These are phyloP conservation scores for Propithecus coquereli DNA, from an alignment of 2,113 vertebrate genomes.

Conservation along the genomic window DNA sequence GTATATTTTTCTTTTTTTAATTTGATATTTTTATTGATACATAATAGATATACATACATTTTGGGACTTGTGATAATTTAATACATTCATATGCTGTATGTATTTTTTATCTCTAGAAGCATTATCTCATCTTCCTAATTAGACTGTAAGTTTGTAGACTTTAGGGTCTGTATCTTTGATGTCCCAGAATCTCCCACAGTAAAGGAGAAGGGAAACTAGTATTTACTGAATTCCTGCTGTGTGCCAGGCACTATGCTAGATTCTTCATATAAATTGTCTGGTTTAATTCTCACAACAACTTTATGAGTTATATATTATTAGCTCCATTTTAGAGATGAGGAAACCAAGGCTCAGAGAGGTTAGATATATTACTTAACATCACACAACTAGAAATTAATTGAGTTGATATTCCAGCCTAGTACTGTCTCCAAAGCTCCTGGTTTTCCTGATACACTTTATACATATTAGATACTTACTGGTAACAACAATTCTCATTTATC, in stretches of 20 bases:
- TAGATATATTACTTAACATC: background rate
- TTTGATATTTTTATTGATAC: background rate
- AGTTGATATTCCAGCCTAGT: background rate
- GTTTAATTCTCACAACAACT: background rate
- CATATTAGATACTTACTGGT: background rate
- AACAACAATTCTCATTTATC: background rate
- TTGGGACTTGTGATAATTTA: background rate
- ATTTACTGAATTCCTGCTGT: background rate
- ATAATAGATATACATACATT: background rate
- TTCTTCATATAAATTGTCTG: background rate
- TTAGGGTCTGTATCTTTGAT: background rate
- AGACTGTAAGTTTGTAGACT: background rate
- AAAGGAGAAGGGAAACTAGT: conserved; percentile 7
- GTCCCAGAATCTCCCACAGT: background rate
- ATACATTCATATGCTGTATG: background rate
- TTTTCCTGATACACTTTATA: background rate
- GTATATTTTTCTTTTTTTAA: background rate
- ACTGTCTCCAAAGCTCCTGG: background rate
- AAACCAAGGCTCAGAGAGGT: background rate
- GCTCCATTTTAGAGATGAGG: background rate
- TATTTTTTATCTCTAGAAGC: background rate
- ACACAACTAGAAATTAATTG: background rate
- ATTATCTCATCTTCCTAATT: conserved; percentile 32
- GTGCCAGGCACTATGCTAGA: background rate
- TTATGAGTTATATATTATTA: conserved; percentile 22